These are phyloP conservation scores for Neolamprologus modestus DNA, from an alignment of 2,113 vertebrate species.

Conservation along the genomic window DNA sequence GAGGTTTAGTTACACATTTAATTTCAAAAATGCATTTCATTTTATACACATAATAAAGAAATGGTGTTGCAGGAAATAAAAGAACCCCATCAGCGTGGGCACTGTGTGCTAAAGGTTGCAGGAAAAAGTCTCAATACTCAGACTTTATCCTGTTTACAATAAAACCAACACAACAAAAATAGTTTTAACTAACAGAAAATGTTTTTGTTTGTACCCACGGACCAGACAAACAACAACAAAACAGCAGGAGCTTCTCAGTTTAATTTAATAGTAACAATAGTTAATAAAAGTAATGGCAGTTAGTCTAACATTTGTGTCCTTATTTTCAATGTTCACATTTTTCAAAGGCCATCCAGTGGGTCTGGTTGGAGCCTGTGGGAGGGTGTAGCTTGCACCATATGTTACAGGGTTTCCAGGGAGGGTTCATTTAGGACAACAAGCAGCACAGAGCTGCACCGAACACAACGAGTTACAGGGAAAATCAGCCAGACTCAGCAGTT, in stretches of 20 bases:
- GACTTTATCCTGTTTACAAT: rapidly evolving
- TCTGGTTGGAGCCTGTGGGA: not conserved
- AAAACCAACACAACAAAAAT: not conserved
- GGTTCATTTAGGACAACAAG: not conserved
- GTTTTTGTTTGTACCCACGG: not conserved
- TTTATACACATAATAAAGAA: rapidly evolving
- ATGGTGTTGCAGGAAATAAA: not conserved
- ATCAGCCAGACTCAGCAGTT: not conserved
- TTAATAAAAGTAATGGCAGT: not conserved
- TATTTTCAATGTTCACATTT: not conserved
- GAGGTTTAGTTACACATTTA: not conserved
- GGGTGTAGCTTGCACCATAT: not conserved
- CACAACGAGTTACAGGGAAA: not conserved
- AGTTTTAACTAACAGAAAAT: not conserved
- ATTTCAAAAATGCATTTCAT: not conserved
- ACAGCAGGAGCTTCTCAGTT: not conserved
- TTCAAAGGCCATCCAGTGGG: not conserved
- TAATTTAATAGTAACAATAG: not conserved
- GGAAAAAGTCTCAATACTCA: not conserved
- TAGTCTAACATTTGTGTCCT: not conserved
- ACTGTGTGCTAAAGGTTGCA: not conserved
- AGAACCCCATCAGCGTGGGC: not conserved
- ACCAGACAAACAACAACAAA: not conserved
- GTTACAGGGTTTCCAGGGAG: not conserved
- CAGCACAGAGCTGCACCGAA: not conserved